Base-by-base conservation (phyloP, 64 coral and sea anemone species). In the Montipora foliosa region DNA sequence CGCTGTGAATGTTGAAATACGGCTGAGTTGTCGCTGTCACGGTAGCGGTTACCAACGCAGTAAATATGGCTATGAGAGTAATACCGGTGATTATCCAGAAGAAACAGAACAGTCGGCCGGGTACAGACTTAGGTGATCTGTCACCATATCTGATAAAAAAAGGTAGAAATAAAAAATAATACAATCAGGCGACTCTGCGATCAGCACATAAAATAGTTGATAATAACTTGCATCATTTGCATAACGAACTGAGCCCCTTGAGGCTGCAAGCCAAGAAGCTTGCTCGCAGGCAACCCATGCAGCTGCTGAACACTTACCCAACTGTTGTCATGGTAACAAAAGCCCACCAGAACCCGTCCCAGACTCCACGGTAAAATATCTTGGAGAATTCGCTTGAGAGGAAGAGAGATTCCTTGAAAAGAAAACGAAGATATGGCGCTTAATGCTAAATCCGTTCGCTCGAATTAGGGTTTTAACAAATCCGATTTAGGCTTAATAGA, bases 261-360 rank as follows among this genome's bases (percentile, higher is more conserved):
- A 37, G 37, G 37, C 37, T 37, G 37, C 37, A 37, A 37, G 37
- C 37, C 37, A 37, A 37, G 29, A 37, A 37, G 37, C 37, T 37
- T 37, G 37, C 37, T 37, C 37, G 37, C 37, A 37, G 37, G 37
- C 37, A 37, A 37, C 37, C 37, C 37, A 37, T 37, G 37, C 37
- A 37, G 37, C 37, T 37, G 5, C 68, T n/a, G 5, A 49, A 69
- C 15, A 70, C 95, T 88, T 68, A 97, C 95, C 95, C 95, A 16
- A 97, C 95, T 7, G 95, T 97, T 91, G 95, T 97, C 95, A 97
- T 97, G 74, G 95, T 97, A 77, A 97, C 95, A 12, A 97, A 89
- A 6, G 95, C 95, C 92, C 95, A 97, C 95, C 92, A 97, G 55
- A 97, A 97, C 1, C 95, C 95, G 76, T 97, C 95, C 95, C 95